Percentiles rank a stretch among this genome's conserved stretches.
Conservation (phyloP, 2,797 vertebrate genomes). For the Amblyraja radiata region DNA sequence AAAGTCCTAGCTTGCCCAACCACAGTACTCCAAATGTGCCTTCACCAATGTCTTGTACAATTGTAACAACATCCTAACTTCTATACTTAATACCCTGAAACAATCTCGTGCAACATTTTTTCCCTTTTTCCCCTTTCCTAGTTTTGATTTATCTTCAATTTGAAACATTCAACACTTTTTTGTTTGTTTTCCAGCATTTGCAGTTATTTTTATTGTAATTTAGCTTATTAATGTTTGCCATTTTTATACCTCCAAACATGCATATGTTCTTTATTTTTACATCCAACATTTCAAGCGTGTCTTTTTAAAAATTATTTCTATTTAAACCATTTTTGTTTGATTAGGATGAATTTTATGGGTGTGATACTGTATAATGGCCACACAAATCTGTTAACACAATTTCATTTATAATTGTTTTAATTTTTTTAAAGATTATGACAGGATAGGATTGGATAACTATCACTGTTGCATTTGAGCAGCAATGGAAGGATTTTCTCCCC, state of each 20-base stretch:
- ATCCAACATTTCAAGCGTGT: background rate
- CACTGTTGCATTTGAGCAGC: background rate
- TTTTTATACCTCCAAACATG: background rate
- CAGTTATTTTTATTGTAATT: background rate
- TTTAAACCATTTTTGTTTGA: background rate
- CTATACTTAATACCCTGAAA: background rate
- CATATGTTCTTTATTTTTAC: background rate
- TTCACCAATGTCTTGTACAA: too few species aligned
- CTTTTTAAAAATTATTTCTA: background rate
- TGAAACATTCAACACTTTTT: too few species aligned
- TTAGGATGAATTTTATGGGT: background rate
- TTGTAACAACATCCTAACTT: too few species aligned
- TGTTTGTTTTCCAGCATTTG: too few species aligned
- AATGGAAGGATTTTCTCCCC: background rate
- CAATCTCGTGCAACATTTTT: too few species aligned
- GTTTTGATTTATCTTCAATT: too few species aligned
- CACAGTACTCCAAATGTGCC: too few species aligned
- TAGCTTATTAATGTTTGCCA: background rate
- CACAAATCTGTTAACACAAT: background rate
- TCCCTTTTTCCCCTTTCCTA: too few species aligned
- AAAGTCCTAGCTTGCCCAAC: too few species aligned
- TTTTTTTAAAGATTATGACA: background rate
- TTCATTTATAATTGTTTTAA: background rate
- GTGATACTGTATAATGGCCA: background rate
- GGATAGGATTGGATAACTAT: background rate